These are phyloP conservation scores for Acanthopleura granulata DNA, from an alignment of 2,888 invertebrate genomes.

Conservation along the genomic window DNA sequence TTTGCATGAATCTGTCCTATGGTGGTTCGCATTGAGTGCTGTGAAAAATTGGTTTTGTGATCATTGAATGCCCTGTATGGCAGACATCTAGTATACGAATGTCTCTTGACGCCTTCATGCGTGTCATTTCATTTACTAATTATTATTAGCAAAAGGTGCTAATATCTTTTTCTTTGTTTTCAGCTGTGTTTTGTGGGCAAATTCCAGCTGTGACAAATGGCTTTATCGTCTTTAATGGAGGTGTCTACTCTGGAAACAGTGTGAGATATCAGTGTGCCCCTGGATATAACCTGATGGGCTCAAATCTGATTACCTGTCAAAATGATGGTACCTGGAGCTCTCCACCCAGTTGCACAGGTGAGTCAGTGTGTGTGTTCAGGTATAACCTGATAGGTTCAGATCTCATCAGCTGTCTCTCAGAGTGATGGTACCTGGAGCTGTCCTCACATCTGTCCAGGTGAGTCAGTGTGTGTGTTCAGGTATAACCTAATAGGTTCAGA, in stretches of 20 bases:
- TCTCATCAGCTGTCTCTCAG: too few relatives aligned
- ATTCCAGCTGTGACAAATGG: conserved; percentile 42
- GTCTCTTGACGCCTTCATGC: too few relatives aligned
- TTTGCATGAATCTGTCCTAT: too few relatives aligned
- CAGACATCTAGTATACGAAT: too few relatives aligned
- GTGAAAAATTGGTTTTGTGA: too few relatives aligned
- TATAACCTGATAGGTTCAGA: too few relatives aligned
- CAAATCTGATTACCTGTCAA: conserved; percentile 35
- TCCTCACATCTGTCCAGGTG: too few relatives aligned
- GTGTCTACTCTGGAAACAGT: conserved; percentile 41
- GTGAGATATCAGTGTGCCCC: conserved; percentile 44
- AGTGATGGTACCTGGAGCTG: too few relatives aligned
- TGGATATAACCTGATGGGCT: conserved; percentile 37
- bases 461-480: conserved; percentile 43
- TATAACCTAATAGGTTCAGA: conserved; percentile 30
- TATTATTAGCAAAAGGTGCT: too few relatives aligned
- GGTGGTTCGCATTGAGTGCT: too few relatives aligned
- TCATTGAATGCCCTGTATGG: too few relatives aligned
- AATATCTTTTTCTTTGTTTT: conserved; percentile 15
- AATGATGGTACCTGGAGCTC: conserved; percentile 28
- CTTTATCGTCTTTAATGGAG: conserved; percentile 36
- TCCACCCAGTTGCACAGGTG: neutral
- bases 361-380: neutral
- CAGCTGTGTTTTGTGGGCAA: conserved; percentile 50
- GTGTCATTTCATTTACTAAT: too few relatives aligned